Percentiles rank a stretch among this genome's conserved stretches.
Evolutionary conservation across 2,888 invertebrate genomes (phyloP).

Genomic region (Brassicogethes aeneus): DNA sequence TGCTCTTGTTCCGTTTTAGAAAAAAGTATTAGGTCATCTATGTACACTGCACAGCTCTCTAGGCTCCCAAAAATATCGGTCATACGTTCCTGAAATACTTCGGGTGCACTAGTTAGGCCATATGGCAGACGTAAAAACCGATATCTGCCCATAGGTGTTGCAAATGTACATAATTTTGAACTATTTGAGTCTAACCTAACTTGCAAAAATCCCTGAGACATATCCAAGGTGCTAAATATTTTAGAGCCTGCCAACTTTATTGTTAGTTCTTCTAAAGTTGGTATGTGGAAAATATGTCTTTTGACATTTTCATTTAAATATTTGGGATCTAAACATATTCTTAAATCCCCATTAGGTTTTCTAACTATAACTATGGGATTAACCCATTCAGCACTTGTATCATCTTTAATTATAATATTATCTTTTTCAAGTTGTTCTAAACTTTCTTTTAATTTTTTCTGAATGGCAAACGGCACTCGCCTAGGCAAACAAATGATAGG

Average conservation of each 20-base stretch:
- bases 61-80: conserved; percentile 16
- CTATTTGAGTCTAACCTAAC: conserved; percentile 6
- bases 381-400: conserved; percentile 9
- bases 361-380: conserved; percentile 13
- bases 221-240: conserved; percentile 24
- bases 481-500: too few relatives aligned
- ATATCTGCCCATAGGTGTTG: conserved; percentile 6
- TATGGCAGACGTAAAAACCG: conserved; percentile 20
- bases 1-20: too few relatives aligned
- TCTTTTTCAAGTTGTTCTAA: conserved; percentile 3
- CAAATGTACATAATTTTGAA: conserved; percentile 8
- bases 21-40: too few relatives aligned
- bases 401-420: conserved; percentile 7
- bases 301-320: conserved; percentile 23
- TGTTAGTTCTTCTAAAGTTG: conserved; percentile 23
- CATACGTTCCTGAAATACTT: conserved; percentile 19
- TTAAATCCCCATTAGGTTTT: conserved; percentile 14
- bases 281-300: conserved; percentile 16
- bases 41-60: too few relatives aligned
- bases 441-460: too few relatives aligned
- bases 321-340: conserved; percentile 26
- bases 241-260: conserved; percentile 19
- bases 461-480: too few relatives aligned
- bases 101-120: conserved; percentile 21
- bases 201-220: conserved; percentile 12